phyloP scores from a whole-genome alignment of 2,797 vertebrate genomes.

The Heliangelus exortis region DNA sequence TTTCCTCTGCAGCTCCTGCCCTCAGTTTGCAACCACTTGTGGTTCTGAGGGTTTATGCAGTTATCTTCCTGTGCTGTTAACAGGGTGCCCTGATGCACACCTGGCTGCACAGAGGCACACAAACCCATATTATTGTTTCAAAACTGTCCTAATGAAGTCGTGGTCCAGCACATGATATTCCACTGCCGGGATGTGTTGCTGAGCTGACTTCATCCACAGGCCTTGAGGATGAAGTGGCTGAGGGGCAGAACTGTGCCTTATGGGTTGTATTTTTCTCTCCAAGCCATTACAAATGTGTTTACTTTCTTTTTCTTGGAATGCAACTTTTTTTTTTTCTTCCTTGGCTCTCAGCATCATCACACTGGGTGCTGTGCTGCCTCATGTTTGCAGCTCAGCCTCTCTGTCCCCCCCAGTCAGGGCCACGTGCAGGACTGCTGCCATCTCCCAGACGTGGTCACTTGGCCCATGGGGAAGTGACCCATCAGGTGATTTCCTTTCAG shows the following conservation, averaged over 20 bases:
- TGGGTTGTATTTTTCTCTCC: neutral
- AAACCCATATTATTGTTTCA: neutral
- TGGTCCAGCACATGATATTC: neutral
- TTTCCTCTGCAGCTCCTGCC: neutral
- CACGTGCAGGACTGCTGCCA: neutral
- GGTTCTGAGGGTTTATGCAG: neutral
- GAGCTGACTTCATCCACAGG: neutral
- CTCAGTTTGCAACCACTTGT: neutral
- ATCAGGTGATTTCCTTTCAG: fast-evolving
- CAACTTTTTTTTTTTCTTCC: too few relatives aligned
- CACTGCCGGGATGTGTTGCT: neutral
- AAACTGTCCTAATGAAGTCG: neutral
- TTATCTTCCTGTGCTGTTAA: neutral
- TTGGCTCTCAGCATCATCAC: too few relatives aligned
- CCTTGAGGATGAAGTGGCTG: neutral
- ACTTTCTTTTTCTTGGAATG: too few relatives aligned
- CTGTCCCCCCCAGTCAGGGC: neutral
- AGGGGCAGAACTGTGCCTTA: neutral
- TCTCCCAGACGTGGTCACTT: neutral
- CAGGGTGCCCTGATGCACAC: neutral
- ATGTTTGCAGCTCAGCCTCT: too few relatives aligned
- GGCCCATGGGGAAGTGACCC: neutral
- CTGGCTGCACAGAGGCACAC: neutral
- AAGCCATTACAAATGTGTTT: neutral
- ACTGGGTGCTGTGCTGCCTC: too few relatives aligned